These are phyloP conservation scores for Ceratina calcarata DNA, from an alignment of 1,140 invertebrate genomes.

Conservation along the genomic window DNA sequence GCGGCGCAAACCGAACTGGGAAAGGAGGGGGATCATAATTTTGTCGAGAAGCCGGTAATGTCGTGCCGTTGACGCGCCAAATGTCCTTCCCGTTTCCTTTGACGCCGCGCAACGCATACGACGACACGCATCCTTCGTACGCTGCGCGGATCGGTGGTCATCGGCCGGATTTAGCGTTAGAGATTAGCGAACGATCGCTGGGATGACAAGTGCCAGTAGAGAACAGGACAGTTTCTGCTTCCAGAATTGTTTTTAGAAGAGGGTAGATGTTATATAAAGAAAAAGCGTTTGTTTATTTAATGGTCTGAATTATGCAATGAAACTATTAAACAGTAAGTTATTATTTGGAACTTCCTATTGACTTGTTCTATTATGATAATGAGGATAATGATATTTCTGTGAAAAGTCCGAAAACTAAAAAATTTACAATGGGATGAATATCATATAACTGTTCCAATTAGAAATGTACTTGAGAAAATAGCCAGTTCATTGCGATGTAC, in stretches of 20 bases:
- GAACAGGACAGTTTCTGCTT: too few relatives aligned
- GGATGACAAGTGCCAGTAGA: too few relatives aligned
- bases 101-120: conserved; percentile 45
- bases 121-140: neutral
- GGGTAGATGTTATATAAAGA: too few relatives aligned
- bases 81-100: conserved; percentile 53
- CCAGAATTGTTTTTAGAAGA: too few relatives aligned
- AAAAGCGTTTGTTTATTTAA: too few relatives aligned
- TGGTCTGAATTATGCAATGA: too few relatives aligned
- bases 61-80: conserved; percentile 55
- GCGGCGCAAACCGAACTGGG: conserved; percentile 59
- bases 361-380: too few relatives aligned
- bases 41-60: conserved; percentile 60
- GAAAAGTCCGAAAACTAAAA: neutral
- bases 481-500: neutral
- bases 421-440: too few relatives aligned
- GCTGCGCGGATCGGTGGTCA: neutral
- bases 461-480: neutral
- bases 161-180: too few relatives aligned
- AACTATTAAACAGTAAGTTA: too few relatives aligned
- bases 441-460: neutral
- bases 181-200: too few relatives aligned
- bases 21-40: conserved; percentile 69
- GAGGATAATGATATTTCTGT: neutral
- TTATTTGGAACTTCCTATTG: too few relatives aligned